Evolutionary conservation across 2,888 invertebrate species (phyloP).

Genomic region (Melipona beecheii): DNA sequence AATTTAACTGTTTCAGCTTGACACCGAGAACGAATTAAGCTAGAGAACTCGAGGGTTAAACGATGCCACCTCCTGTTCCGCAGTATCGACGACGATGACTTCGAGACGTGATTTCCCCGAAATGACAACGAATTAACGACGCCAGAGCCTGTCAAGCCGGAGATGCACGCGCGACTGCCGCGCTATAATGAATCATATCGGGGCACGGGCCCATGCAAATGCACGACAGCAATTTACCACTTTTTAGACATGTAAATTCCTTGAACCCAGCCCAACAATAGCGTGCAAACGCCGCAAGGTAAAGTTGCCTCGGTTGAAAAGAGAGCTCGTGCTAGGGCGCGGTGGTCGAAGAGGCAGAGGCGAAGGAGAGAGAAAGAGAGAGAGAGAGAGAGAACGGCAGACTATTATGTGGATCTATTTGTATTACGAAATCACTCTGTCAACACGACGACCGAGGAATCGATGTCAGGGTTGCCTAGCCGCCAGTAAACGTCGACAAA

Average conservation of each 20-base stretch:
- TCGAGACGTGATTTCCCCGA: not conserved
- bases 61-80: not conserved
- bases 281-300: constrained; percentile 62
- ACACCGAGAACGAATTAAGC: too few relatives aligned
- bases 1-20: too few relatives aligned
- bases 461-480: constrained; percentile 72
- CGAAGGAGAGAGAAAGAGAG: constrained; percentile 6
- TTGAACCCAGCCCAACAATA: constrained; percentile 57
- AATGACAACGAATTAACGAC: not conserved
- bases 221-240: constrained; percentile 53
- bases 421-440: constrained; percentile 72
- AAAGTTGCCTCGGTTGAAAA: constrained; percentile 29
- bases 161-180: constrained; percentile 5
- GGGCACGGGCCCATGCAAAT: constrained; percentile 37
- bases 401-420: constrained; percentile 69
- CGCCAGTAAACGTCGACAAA: constrained; percentile 66
- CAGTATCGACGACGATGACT: not conserved
- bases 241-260: constrained; percentile 64
- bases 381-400: constrained; percentile 39
- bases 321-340: constrained; percentile 10
- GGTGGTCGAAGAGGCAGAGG: not conserved
- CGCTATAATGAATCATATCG: constrained; percentile 43
- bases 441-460: constrained; percentile 65
- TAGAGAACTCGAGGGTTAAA: too few relatives aligned
- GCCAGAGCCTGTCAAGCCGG: not conserved